These are phyloP conservation scores for Coregonus sp. DNA, from an alignment of 2,797 vertebrate genomes.

Conservation along the genomic window DNA sequence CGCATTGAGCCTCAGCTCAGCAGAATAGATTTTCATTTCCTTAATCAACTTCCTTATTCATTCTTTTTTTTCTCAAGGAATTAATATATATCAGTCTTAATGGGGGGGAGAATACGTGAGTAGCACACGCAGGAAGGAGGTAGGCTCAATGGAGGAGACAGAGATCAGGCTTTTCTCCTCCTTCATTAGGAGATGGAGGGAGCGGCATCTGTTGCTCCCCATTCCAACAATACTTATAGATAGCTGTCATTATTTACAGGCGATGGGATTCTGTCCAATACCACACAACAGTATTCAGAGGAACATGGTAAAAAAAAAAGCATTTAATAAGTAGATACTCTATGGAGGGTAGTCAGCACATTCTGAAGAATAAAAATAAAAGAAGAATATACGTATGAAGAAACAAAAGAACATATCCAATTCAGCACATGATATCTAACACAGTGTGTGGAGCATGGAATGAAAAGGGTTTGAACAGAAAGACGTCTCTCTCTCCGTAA, in stretches of 20 bases:
- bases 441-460: background rate
- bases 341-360: background rate
- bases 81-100: slow-evolving; percentile 75
- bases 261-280: slow-evolving; percentile 65
- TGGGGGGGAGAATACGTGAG: slow-evolving; percentile 67
- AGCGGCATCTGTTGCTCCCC: slow-evolving; percentile 71
- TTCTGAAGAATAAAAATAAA: background rate
- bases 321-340: background rate
- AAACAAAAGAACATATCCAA: background rate
- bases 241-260: slow-evolving; percentile 69
- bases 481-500: background rate
- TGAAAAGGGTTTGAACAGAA: background rate
- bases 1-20: slow-evolving; percentile 65
- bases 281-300: background rate
- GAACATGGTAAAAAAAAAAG: background rate
- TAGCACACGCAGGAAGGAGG: slow-evolving; percentile 57
- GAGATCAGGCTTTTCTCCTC: slow-evolving; percentile 61
- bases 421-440: background rate
- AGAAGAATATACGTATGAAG: background rate
- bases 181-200: slow-evolving; percentile 38
- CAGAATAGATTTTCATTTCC: slow-evolving; percentile 76
- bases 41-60: slow-evolving; percentile 77
- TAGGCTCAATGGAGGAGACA: background rate
- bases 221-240: slow-evolving; percentile 70
- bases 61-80: slow-evolving; percentile 48